Conservation (phyloP, 2,797 vertebrate genomes). For the Phataginus tetradactyla region DNA sequence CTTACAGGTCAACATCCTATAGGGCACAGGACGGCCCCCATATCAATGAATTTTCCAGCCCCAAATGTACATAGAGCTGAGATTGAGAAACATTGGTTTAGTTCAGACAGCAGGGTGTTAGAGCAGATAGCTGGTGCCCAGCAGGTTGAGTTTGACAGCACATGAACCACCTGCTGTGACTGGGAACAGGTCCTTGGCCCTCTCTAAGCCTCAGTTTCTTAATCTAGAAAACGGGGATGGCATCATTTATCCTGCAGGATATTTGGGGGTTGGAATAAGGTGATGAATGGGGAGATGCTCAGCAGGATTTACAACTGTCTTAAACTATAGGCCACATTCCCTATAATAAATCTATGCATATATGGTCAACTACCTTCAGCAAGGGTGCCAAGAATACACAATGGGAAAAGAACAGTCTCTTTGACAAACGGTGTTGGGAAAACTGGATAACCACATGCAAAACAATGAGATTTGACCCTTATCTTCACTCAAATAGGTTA, state of each 20-base stretch:
- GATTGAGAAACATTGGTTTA: not conserved
- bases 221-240: not conserved
- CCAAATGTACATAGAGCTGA: accelerated
- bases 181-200: not conserved
- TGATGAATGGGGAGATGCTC: not conserved
- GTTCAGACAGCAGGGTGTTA: not conserved
- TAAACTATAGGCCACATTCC: too few species aligned
- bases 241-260: not conserved
- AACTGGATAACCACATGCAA: not conserved
- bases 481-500: not conserved
- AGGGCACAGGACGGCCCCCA: not conserved
- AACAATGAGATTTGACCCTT: not conserved
- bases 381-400: not conserved
- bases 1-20: too few species aligned
- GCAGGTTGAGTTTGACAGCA: not conserved
- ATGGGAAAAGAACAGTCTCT: not conserved
- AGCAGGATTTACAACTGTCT: not conserved
- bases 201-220: not conserved
- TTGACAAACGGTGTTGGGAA: not conserved
- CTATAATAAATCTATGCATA: too few species aligned
- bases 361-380: too few species aligned
- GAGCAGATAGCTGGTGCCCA: too few species aligned
- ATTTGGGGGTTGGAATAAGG: not conserved
- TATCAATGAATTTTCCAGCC: not conserved
- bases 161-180: not conserved